Evolutionary conservation across 2,888 invertebrate genomes (phyloP), one percentile per base, ranked within the genome.

Genomic region (Ischnus inquisitorius): DNA sequence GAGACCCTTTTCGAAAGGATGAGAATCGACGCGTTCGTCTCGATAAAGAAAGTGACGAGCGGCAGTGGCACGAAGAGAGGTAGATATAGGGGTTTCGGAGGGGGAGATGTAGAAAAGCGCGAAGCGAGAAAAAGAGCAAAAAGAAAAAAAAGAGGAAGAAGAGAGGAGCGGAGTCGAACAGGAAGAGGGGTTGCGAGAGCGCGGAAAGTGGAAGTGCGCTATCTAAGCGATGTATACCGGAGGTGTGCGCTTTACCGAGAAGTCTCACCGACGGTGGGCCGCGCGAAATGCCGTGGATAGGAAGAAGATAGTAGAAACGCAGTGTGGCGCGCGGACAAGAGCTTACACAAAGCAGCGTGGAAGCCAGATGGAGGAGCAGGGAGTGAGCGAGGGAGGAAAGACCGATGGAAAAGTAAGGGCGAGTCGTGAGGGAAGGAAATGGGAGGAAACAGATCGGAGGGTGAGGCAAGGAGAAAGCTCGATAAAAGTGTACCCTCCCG

Each of bases 271-370:
- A 22, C 54, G 54, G 54, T 54, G 54, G 19, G 54, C 54, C 54
- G 54, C 19, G 54, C 19, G 54, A 54, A 54, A 54, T 54, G 22
- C 54, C 54, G 54, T 34, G 34, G 34, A 34, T 34, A 88, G 87
- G 79, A 86, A 84, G 88, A 86, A 86, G 84, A 86, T 86, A 84
- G 87, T 86, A 87, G 85, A 86, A 54, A 22, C 54, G 54, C 22
- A 22, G 43, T 14, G 43, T 46, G 87, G 82, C 85, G 85, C 82
- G 82, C 86, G 87, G 85, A 85, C 82, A 83, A 85, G 83, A 80
- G 75, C 75, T 82, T 86, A 79, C 88, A 85, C 88, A 87, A 88
- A 88, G 87, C 86, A 83, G 85, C 85, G 85, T 88, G 48, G 82
- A 83, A 83, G 83, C 82, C 80, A 12, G 72, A 54, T 83, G 85